Base-by-base conservation (phyloP, 2,888 invertebrate genomes). In the Caenorhabditis parvicauda region DNA sequence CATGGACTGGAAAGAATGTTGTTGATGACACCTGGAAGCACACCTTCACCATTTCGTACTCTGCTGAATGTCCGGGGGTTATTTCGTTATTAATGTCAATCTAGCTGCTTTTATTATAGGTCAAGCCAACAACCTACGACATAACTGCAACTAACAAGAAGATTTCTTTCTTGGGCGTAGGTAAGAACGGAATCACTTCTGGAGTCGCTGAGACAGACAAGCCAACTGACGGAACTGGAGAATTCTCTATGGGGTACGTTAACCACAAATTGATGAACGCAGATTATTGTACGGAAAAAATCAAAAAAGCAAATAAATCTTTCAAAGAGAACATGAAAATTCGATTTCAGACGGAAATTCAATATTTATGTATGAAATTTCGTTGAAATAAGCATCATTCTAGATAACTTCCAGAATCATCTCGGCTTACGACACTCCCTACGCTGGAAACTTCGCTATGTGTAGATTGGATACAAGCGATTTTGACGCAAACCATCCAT, bases 151-250 rank as follows among this genome's bases (percentile, higher is more conserved):
- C 47, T 22, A 52, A 48, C 35, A 57, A 60, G 38, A 60, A 64
- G 12, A 53, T 70, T 7, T 44, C 59, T 14, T 64, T 58, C 25
- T 58, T 70, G 9, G 63, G 47, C 24, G 59, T 70, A 7, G 64
- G 54, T 32, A 17, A 35, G 3, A 54, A 62, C 28, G 67, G 70
- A 51, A 49, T 61, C 12, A 67, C 60, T 27, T 45, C 56, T 37
- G 48, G 57, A 17, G 24, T 38, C 2, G 67, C 63, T 3, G 43
- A 63, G 17, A 65, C 65, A 22, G 55, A 60, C 21, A 74, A 74
- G 41, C 74, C 74, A 38, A 69, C 68, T 6, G 67, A 72, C 22
- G 74, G 74, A 58, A 74, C 70, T 21, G 74, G 74, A 67, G 74
- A 74, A 46, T 72, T 71, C 53, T 67, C 67, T 2, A 52, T 70